Evolutionary conservation across 92 coral and sea anemone species (phyloP), one percentile per base, ranked within the genome.

Genomic region (Scolanthus callimorphus): DNA sequence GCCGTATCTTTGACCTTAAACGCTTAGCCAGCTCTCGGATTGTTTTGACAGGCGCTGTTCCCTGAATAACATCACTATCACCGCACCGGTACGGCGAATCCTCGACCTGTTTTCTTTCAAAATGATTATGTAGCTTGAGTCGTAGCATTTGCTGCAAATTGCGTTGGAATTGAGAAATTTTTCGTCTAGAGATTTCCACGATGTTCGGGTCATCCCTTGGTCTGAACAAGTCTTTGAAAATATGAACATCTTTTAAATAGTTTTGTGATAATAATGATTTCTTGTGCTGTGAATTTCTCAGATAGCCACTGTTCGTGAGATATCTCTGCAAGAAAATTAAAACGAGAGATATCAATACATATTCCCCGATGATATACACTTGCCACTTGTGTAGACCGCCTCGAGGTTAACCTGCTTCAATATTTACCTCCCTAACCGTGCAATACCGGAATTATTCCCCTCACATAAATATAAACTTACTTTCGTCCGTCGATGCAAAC

Each of bases 41-140:
- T 11, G 39, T 56, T 43, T 27, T n/a, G 26, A 2, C 41, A 0
- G 23, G 24, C 3, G 41, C 39, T 57, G 24, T 20, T 28, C 11
- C 30, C 41, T 10, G 25, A 27, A 17, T 17, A 31, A 50, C 27
- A 50, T 79, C 85, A 54, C 57, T 51, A 15, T 71, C 55, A n/a
- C 74, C 79, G 47, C 75, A 65, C 29, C 74, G 66, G n/a, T n/a
- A n/a, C 15, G 79, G 78, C 11, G 57, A 34, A 0, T 46, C 27
- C 26, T 55, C 12, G 1, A 49, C 28, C 38, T 58, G 59, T 41
- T 20, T 28, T 25, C 64, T 43, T 19, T 65, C 79, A 28, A 38
- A 48, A 51, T 34, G 41, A 34, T n/a, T n/a, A n/a, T 34, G 41
- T 6, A 34, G 41, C 15, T 34, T 34, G 8, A 34, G 15, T 15